phyloP scores from a whole-genome alignment of 1,140 invertebrate species.

The Habropoda laboriosa region DNA sequence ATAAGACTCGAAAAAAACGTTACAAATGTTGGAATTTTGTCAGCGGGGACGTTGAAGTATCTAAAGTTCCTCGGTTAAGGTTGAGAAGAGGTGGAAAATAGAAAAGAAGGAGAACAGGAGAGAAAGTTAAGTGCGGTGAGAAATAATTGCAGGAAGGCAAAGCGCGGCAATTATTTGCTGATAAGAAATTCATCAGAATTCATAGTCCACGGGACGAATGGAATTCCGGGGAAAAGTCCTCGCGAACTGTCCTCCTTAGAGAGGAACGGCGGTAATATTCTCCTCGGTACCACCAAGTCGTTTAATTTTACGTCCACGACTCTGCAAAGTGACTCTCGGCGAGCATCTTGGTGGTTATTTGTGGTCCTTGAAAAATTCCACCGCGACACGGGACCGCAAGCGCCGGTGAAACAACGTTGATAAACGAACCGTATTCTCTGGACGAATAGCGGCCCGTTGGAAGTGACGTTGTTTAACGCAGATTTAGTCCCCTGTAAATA shows the following conservation, averaged over 20 bases:
- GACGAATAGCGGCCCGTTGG: background rate
- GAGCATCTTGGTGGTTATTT: constrained; percentile 30
- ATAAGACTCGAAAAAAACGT: too few species aligned
- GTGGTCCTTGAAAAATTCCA: constrained; percentile 34
- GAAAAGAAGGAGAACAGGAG: background rate
- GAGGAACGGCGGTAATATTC: constrained; percentile 31
- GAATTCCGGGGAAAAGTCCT: background rate
- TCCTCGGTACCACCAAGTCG: constrained; percentile 11
- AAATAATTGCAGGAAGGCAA: background rate
- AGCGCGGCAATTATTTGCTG: constrained; percentile 18
- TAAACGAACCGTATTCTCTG: constrained; percentile 36
- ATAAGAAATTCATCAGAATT: constrained; percentile 34
- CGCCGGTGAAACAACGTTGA: constrained; percentile 17
- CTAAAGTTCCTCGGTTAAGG: too few species aligned
- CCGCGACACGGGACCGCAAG: background rate
- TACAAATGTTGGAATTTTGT: too few species aligned
- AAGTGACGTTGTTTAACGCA: constrained; percentile 34
- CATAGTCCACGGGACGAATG: constrained; percentile 11
- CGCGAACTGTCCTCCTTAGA: background rate
- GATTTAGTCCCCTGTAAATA: constrained; percentile 29
- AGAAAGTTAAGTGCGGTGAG: background rate
- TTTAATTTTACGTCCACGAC: constrained; percentile 44
- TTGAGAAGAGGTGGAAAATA: too few species aligned
- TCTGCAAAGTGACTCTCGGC: constrained; percentile 38
- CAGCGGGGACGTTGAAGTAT: too few species aligned